phyloP scores from a whole-genome alignment of 2,113 vertebrate genomes.

The Clarias gariepinus region DNA sequence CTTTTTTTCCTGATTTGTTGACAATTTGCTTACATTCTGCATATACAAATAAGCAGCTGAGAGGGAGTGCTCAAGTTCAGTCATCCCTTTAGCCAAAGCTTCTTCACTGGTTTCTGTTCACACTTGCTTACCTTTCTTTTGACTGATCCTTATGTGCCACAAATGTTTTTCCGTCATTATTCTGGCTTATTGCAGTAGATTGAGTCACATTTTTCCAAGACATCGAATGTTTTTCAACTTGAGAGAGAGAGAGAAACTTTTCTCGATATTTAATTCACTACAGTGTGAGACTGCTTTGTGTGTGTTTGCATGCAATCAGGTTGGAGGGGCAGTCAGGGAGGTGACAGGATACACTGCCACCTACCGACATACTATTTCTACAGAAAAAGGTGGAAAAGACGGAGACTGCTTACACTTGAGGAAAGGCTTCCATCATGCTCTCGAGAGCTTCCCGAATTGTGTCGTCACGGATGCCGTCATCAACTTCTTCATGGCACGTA shows the following conservation, averaged over 20 bases:
- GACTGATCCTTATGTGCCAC: background rate
- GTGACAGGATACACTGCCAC: slow-evolving; percentile 81
- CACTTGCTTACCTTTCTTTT: background rate
- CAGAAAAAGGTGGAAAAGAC: slow-evolving; percentile 77
- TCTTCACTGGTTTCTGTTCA: background rate
- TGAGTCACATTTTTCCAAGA: background rate
- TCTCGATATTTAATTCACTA: background rate
- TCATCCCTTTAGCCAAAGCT: background rate
- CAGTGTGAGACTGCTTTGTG: background rate
- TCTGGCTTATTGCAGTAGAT: background rate
- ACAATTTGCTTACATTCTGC: background rate
- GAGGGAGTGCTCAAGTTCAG: background rate
- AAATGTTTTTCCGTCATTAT: background rate
- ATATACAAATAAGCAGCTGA: background rate
- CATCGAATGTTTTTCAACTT: background rate
- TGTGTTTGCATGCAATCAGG: slow-evolving; percentile 66
- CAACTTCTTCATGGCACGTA: slow-evolving; percentile 90
- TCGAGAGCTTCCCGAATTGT: slow-evolving; percentile 83
- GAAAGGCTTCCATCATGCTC: slow-evolving; percentile 78
- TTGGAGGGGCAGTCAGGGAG: slow-evolving; percentile 87
- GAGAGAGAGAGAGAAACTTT: too few relatives aligned
- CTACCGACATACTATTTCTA: slow-evolving; percentile 79
- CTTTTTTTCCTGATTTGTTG: background rate
- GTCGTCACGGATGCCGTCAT: slow-evolving; percentile 87
- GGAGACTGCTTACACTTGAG: slow-evolving; percentile 81